phyloP scores from a whole-genome alignment of 1,140 invertebrate species.

The Vollenhovia emeryi region DNA sequence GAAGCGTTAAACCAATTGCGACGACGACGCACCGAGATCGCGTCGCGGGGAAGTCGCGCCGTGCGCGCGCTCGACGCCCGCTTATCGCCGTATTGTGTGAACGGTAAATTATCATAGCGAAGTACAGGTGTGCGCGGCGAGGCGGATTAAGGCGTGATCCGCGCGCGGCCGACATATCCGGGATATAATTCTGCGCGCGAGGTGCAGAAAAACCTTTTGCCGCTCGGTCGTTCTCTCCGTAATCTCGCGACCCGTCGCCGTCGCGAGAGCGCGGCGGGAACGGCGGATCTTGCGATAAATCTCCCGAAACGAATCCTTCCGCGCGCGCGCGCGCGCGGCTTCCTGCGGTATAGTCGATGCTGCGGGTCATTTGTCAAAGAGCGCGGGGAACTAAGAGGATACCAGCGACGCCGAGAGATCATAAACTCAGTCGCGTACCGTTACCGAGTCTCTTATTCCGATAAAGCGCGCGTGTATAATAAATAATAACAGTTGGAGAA shows the following conservation, averaged over 20 bases:
- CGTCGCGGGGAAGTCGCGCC: neutral
- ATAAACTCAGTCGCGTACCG: conserved; percentile 68
- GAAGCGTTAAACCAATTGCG: conserved; percentile 43
- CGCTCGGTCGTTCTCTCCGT: neutral
- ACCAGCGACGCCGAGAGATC: conserved; percentile 57
- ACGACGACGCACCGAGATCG: neutral
- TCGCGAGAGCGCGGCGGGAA: conserved; percentile 2
- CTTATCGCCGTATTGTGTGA: conserved; percentile 37
- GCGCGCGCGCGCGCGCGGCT: conserved; percentile 10
- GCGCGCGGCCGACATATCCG: conserved; percentile 13
- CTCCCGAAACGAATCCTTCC: conserved; percentile 63
- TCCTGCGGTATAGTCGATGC: conserved; percentile 58
- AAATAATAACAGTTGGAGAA: conserved; percentile 62
- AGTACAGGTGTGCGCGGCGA: conserved; percentile 2
- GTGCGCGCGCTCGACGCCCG: neutral
- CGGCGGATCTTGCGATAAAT: conserved; percentile 41
- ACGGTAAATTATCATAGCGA: conserved; percentile 33
- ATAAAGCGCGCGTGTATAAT: conserved; percentile 51
- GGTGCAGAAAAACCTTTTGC: conserved; percentile 11
- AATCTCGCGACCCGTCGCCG: conserved; percentile 1
- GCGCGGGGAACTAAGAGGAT: conserved; percentile 53
- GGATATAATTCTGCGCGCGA: conserved; percentile 11
- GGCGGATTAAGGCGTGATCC: conserved; percentile 33
- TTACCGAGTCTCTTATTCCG: conserved; percentile 68
- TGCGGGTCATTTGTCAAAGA: conserved; percentile 71